A percentile compares a stretch with the other conserved stretches of the same genome.
phyloP scores from a whole-genome alignment of 2,888 invertebrate species.

The Nymphalis c-album region DNA sequence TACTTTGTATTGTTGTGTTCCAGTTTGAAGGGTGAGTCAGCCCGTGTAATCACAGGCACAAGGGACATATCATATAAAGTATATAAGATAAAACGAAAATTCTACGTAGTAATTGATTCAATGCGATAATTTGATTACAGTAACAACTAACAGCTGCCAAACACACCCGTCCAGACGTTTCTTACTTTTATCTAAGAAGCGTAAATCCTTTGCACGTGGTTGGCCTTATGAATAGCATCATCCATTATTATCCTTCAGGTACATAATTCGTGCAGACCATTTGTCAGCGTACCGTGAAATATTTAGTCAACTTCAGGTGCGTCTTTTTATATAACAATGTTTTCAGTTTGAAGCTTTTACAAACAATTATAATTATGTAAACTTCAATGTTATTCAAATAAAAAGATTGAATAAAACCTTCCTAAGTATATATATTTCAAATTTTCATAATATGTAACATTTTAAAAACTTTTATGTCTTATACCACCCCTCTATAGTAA shows the following conservation, averaged over 20 bases:
- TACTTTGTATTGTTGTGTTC: too few species aligned
- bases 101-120: too few species aligned
- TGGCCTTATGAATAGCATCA: constrained; percentile 23
- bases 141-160: neutral
- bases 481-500: too few species aligned
- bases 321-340: neutral
- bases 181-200: neutral
- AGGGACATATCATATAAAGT: too few species aligned
- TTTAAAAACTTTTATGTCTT: too few species aligned
- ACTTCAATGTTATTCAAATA: too few species aligned
- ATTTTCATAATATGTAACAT: too few species aligned
- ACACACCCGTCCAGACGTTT: neutral
- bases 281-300: constrained; percentile 11
- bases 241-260: constrained; percentile 21
- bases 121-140: neutral
- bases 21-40: too few species aligned
- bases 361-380: neutral
- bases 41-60: too few species aligned
- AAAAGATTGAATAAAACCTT: too few species aligned
- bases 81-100: too few species aligned
- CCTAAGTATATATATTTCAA: too few species aligned
- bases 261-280: constrained; percentile 16
- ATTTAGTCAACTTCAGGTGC: constrained; percentile 15
- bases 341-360: neutral
- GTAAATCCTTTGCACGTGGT: constrained; percentile 24